A percentile compares a stretch with the other conserved stretches of the same genome.
Conservation (phyloP, 2,113 vertebrate species). For the Cacatua alba region DNA sequence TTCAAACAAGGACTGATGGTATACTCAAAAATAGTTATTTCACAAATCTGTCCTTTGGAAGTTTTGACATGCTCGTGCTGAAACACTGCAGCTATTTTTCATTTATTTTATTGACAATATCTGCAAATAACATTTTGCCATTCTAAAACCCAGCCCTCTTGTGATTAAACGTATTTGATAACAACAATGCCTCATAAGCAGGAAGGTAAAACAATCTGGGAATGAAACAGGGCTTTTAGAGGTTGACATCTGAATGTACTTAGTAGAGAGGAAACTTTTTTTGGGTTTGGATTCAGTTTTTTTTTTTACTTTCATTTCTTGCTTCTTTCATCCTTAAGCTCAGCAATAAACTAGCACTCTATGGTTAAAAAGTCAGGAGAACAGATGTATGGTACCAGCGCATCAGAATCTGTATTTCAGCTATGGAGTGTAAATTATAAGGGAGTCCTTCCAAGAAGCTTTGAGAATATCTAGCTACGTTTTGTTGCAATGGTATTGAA, state of each 20-base stretch:
- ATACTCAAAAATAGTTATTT: not conserved
- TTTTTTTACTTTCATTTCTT: slow-evolving; percentile 79
- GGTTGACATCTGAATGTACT: slow-evolving; percentile 82
- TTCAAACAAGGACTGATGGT: slow-evolving; percentile 1
- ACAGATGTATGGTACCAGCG: slow-evolving; percentile 75
- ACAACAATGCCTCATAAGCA: slow-evolving; percentile 28
- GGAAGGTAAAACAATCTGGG: slow-evolving; percentile 48
- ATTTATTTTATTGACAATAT: slow-evolving; percentile 10
- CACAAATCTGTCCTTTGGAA: slow-evolving; percentile 13
- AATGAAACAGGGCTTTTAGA: slow-evolving; percentile 30
- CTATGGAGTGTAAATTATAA: slow-evolving; percentile 41
- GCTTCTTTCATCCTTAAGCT: slow-evolving; percentile 85
- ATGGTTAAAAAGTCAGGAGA: slow-evolving; percentile 84
- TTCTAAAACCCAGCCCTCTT: not conserved
- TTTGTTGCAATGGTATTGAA: not conserved
- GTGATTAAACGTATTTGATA: slow-evolving; percentile 49
- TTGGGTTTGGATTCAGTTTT: not conserved
- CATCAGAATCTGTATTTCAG: slow-evolving; percentile 67
- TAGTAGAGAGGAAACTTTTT: slow-evolving; percentile 73
- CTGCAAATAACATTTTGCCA: not conserved
- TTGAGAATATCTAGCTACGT: not conserved
- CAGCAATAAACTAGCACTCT: slow-evolving; percentile 85
- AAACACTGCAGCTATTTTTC: not conserved
- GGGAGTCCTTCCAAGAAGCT: not conserved
- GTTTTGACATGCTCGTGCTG: not conserved